Base-by-base conservation (phyloP, 2,888 invertebrate genomes). In the Ariolimax columbianus region DNA sequence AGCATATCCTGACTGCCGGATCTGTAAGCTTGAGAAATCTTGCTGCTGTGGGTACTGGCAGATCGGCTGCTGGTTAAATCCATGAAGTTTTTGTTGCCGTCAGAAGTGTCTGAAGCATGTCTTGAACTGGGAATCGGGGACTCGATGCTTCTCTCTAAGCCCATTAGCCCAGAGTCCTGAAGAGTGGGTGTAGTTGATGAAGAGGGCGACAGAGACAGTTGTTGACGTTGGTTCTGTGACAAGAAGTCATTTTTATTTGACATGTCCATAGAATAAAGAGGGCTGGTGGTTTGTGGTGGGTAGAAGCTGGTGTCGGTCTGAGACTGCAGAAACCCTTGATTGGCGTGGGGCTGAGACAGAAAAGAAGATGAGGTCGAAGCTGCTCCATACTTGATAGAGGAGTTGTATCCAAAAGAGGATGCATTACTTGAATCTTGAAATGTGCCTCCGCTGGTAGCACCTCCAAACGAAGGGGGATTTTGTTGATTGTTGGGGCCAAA, bases 311-410 rank as follows among this genome's bases (percentile, higher is more conserved):
- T 33, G 68, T 63, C 43, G 1, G 68, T 68, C 66, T 83, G 66
- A 23, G 83, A 47, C 30, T 11, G 77, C 38, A 70, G 55, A 38
- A 68, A 55, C 0, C 55, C 47, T 6, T 30, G 33, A 17, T 84
- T 33, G 7, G 43, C 59, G 19, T 36, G n/a, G 23, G 38, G 55
- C 23, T 84, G 84, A 78, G 84, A 72, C 84, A 79, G 55, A 38
- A 70, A 84, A 9, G 84, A 84, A 33, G 83, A 51, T 36, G 83
- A 78, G 19, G 78, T 84, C 40, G 72, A 26, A 36, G 84, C 26
- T 19, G 68, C 40, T 43, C 75, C 77, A 23, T n/a, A 66, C 0
- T 43, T 51, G 40, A 83, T 51, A 30, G 26, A 38, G 0, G 85
- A 77, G 17, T 19, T 51, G 23, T 63, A 80, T 17, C 85, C 81